These are phyloP conservation scores for Babyrousa celebensis DNA, from an alignment of 2,797 vertebrate genomes.

Conservation along the genomic window DNA sequence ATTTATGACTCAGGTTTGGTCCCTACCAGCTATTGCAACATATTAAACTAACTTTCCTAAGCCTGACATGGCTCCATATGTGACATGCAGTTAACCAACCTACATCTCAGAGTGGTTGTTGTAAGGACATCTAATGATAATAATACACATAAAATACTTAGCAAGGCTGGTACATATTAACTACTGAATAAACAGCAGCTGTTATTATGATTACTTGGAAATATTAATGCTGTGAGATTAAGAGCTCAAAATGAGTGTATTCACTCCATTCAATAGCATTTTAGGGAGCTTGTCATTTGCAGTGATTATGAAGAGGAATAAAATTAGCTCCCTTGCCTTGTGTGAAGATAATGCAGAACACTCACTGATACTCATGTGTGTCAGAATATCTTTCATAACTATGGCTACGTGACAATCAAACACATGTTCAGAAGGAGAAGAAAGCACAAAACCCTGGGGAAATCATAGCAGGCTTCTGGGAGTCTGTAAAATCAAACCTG, in stretches of 20 bases:
- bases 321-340: slow-evolving; percentile 1
- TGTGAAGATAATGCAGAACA: background rate
- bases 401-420: background rate
- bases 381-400: background rate
- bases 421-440: background rate
- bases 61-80: background rate
- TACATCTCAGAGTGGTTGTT: background rate
- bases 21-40: background rate
- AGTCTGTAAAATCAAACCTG: background rate
- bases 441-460: background rate
- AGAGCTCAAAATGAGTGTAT: slow-evolving; percentile 66
- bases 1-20: background rate
- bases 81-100: background rate
- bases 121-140: background rate
- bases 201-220: slow-evolving; percentile 65
- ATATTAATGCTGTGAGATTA: slow-evolving; percentile 68
- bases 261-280: slow-evolving; percentile 50
- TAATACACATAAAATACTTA: background rate
- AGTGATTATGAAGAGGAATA: slow-evolving; percentile 60
- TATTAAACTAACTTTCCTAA: background rate
- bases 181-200: slow-evolving; percentile 46
- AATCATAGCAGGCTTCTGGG: background rate
- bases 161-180: background rate
- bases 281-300: slow-evolving; percentile 3
- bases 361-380: background rate